phyloP scores from a whole-genome alignment of 2,113 vertebrate genomes.

The Catharus minimus region DNA sequence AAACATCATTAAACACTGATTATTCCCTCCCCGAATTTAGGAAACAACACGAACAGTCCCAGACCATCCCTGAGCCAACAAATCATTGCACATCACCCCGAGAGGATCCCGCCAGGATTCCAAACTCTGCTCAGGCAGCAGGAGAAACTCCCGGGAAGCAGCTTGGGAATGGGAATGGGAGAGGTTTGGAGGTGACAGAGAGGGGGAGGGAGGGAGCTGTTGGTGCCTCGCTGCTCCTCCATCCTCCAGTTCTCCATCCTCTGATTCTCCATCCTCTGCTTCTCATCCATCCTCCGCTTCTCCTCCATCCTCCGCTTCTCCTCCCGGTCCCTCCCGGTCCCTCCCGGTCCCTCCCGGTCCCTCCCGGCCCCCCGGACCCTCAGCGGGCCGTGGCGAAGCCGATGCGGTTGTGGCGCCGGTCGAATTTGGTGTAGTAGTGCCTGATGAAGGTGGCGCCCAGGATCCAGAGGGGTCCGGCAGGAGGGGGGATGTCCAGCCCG shows the following conservation, averaged over 20 bases:
- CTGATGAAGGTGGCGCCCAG: slow-evolving; percentile 94
- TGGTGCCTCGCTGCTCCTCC: not conserved
- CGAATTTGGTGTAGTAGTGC: slow-evolving; percentile 94
- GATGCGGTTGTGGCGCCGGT: slow-evolving; percentile 90
- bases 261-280: too few relatives aligned
- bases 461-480: slow-evolving; percentile 91
- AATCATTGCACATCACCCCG: fast-evolving
- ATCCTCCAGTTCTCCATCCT: not conserved
- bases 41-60: fast-evolving
- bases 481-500: slow-evolving; percentile 88
- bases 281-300: too few relatives aligned
- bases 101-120: not conserved
- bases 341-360: too few relatives aligned
- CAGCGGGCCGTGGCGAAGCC: slow-evolving; percentile 90
- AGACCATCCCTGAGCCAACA: not conserved
- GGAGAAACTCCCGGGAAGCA: not conserved
- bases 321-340: fast-evolving
- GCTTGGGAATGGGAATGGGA: not conserved
- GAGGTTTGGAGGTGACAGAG: not conserved
- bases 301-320: too few relatives aligned
- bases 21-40: not conserved
- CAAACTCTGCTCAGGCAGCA: not conserved
- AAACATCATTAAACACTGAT: not conserved
- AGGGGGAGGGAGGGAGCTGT: not conserved
- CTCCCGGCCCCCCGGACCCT: not conserved